Percentiles rank a stretch among this genome's conserved stretches.
Conservation (phyloP, 2,797 vertebrate genomes). For the Ataeniobius toweri region DNA sequence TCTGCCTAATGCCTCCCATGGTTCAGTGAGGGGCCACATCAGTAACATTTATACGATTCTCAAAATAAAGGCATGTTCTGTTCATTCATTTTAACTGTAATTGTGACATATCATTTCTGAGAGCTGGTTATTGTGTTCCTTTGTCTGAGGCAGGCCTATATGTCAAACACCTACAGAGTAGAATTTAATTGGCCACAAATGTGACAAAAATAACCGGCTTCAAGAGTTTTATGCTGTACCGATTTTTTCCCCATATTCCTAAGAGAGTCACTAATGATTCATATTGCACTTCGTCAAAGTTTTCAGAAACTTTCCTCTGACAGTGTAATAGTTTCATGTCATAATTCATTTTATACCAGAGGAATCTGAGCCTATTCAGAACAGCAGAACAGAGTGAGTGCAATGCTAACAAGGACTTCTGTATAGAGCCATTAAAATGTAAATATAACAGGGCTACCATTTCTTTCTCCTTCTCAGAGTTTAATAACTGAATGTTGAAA, state of each 20-base stretch:
- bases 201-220: slow-evolving; percentile 60
- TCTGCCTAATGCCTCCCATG: not conserved
- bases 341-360: slow-evolving; percentile 41
- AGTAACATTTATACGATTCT: not conserved
- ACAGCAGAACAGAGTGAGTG: not conserved
- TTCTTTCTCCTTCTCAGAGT: slow-evolving; percentile 1
- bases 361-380: slow-evolving; percentile 3
- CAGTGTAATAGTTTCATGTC: slow-evolving; percentile 44
- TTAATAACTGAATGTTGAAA: slow-evolving; percentile 6
- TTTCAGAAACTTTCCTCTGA: slow-evolving; percentile 50
- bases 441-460: slow-evolving; percentile 23
- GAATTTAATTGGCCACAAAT: slow-evolving; percentile 63
- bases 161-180: slow-evolving; percentile 44
- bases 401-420: slow-evolving; percentile 35
- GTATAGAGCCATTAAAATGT: slow-evolving; percentile 24
- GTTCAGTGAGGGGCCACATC: slow-evolving; percentile 12
- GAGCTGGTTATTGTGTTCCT: slow-evolving; percentile 5
- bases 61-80: slow-evolving; percentile 6
- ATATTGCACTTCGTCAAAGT: slow-evolving; percentile 57
- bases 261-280: slow-evolving; percentile 62
- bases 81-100: slow-evolving; percentile 10
- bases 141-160: slow-evolving; percentile 14
- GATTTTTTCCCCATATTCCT: slow-evolving; percentile 32
- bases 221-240: slow-evolving; percentile 31
- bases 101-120: slow-evolving; percentile 3